These are phyloP conservation scores for Drosophila ochracea DNA, from an alignment of 2,888 invertebrate genomes.

Conservation along the genomic window DNA sequence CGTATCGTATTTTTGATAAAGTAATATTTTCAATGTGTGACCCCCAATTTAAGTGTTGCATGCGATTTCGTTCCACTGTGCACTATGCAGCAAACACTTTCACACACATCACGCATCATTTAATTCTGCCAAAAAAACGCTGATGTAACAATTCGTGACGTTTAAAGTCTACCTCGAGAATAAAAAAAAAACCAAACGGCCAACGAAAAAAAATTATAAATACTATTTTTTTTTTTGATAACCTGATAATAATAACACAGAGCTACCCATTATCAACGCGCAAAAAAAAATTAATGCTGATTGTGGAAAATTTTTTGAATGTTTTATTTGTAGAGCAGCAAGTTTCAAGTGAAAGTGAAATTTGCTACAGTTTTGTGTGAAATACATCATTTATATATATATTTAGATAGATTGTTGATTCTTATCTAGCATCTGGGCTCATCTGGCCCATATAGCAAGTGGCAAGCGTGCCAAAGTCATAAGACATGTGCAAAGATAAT, in stretches of 20 bases:
- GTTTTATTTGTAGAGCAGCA: not conserved
- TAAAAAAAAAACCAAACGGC: not conserved
- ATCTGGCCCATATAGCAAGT: conserved; percentile 18
- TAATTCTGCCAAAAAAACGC: conserved; percentile 31
- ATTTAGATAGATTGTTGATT: conserved; percentile 4
- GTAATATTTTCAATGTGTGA: not conserved
- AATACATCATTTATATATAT: not conserved
- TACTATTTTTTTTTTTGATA: conserved; percentile 22
- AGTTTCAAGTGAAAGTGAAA: conserved; percentile 51
- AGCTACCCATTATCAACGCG: conserved; percentile 30
- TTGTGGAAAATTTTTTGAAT: conserved; percentile 26
- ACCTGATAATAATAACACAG: conserved; percentile 50
- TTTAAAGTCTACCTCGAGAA: conserved; percentile 23
- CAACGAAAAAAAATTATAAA: conserved; percentile 1
- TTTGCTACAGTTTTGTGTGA: not conserved
- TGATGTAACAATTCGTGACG: conserved; percentile 62
- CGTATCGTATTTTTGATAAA: not conserved
- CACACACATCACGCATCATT: conserved; percentile 52
- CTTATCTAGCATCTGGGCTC: conserved; percentile 35
- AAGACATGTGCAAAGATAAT: not conserved
- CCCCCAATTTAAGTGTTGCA: not conserved
- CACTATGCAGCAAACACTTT: conserved; percentile 25
- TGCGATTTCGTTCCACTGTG: conserved; percentile 46
- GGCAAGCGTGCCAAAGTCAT: conserved; percentile 35
- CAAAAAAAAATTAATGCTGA: conserved; percentile 26